These are phyloP conservation scores for Falco peregrinus DNA, from an alignment of 2,797 vertebrate genomes.

Conservation along the genomic window DNA sequence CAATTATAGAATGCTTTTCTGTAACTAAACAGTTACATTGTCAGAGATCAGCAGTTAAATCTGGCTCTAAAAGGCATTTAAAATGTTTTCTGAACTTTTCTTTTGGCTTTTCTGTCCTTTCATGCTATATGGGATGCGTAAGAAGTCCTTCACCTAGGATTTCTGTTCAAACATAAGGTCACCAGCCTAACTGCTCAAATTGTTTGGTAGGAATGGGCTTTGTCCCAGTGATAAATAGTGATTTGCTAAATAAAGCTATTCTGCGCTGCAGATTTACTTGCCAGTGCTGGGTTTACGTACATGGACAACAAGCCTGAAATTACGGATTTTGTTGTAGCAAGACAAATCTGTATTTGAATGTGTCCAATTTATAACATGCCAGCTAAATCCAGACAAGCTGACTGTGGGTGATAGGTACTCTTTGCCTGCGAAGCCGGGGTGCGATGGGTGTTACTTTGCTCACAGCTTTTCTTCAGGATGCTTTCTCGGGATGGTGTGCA, in stretches of 20 bases:
- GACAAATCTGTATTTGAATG: neutral
- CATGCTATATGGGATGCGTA: neutral
- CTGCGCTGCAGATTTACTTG: neutral
- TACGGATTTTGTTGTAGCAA: neutral
- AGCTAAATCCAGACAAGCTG: neutral
- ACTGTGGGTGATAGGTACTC: fast-evolving
- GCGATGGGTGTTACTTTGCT: neutral
- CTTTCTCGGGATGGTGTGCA: neutral
- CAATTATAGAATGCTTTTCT: neutral
- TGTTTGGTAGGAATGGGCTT: neutral
- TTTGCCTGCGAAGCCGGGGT: neutral
- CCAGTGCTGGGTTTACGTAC: neutral
- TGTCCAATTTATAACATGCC: neutral
- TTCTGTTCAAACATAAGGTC: neutral
- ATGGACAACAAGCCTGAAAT: neutral
- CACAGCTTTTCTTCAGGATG: neutral
- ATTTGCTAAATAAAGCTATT: neutral
- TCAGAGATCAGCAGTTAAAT: neutral
- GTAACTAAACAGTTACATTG: neutral
- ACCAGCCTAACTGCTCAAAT: neutral
- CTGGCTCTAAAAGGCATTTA: neutral
- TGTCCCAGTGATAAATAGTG: neutral
- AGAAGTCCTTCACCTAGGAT: neutral
- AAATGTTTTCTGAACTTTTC: neutral
- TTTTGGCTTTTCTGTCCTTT: neutral